Evolutionary conservation across 2,888 invertebrate genomes (phyloP), one percentile per base, ranked within the genome.

Genomic region (Iselma pallidipennis): DNA sequence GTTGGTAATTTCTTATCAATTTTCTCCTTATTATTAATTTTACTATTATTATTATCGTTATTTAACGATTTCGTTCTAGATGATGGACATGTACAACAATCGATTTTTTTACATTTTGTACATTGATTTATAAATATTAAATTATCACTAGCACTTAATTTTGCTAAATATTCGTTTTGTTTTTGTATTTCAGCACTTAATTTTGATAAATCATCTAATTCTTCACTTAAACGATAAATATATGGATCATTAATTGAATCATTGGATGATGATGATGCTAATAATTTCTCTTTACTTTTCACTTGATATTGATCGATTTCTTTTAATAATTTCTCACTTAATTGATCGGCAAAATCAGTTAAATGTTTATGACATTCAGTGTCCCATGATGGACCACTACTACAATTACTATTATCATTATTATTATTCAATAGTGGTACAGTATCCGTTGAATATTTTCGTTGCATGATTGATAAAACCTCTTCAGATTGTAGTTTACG

Each of bases 261-360:
- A 70, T 80, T 63, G 85, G 19, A 84, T 83, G 14, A 84, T 74
- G 69, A 84, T 83, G 66, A 49, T 56, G 16, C 42, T 48, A 33
- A 53, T 48, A 21, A 29, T 31, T 55, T 48, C 83, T 83, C 69
- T 81, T 81, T 79, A 82, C 84, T 61, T 82, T 80, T 76, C 82
- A 82, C 66, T 81, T 83, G 67, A 82, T 87, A 78, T 81, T 85
- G 78, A 74, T 92, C 91, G 66, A 92, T 88, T 81, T 93, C 92
- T 66, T 90, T 88, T 57, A 92, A 84, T 63, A 94, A 82, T 77
- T 92, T 92, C 75, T 91, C 91, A 75, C 91, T 91, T n/a, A 93
- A 82, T 76, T 90, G 89, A 75, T 93, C 92, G 1, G 92, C 92
- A 73, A 92, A 92, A 72, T 92, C 91, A 2, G 89, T 89, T 64